Conservation (phyloP, 2,113 vertebrate genomes). For the Sardina pilchardus region DNA sequence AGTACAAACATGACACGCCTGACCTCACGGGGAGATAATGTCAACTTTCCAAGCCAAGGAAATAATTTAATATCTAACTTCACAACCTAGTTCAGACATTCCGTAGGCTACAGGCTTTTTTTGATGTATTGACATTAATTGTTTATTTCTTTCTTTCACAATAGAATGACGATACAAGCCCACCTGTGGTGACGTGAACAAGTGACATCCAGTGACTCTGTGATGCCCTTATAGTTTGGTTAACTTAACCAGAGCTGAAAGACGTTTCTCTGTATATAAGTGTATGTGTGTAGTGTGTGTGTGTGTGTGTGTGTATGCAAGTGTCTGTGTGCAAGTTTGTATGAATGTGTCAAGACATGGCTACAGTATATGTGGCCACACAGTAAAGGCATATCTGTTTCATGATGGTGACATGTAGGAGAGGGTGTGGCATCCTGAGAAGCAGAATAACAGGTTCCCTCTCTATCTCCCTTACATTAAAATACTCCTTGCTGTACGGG, state of each 20-base stretch:
- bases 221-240: neutral
- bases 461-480: constrained; percentile 1
- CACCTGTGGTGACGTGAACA: neutral
- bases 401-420: constrained; percentile 33
- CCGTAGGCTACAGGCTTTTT: neutral
- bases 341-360: neutral
- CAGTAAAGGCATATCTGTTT: constrained; percentile 48
- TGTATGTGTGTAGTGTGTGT: constrained; percentile 27
- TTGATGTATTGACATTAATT: neutral
- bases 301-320: constrained; percentile 27
- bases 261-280: constrained; percentile 12
- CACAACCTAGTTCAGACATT: neutral
- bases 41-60: neutral
- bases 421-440: constrained; percentile 43
- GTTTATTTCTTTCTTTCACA: neutral
- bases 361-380: neutral
- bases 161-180: neutral
- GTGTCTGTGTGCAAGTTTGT: neutral
- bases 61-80: neutral
- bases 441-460: constrained; percentile 56
- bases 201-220: neutral
- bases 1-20: neutral
- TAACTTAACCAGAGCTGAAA: constrained; percentile 8
- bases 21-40: neutral
- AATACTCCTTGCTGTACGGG: neutral